Conservation (phyloP, 1,140 invertebrate species). For the Diorhabda carinulata region DNA sequence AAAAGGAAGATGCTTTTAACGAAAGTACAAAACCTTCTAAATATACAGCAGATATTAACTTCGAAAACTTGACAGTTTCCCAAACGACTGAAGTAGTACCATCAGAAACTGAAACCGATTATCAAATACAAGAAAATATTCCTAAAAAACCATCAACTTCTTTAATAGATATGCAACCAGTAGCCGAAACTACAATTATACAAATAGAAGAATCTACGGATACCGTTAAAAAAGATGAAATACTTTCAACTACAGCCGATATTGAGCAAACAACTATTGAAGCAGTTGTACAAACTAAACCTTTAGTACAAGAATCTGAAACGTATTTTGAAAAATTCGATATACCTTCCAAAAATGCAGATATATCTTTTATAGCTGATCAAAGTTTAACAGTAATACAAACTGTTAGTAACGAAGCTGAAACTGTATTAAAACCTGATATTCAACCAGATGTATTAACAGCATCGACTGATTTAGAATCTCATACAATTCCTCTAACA, state of each 20-base stretch:
- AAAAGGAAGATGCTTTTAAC: constrained; percentile 40
- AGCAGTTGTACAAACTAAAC: constrained; percentile 48
- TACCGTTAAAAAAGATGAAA: constrained; percentile 34
- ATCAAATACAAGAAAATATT: constrained; percentile 40
- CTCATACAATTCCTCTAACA: constrained; percentile 32
- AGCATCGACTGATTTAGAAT: constrained; percentile 29
- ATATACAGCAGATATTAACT: constrained; percentile 36
- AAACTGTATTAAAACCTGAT: constrained; percentile 13
- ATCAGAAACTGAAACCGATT: constrained; percentile 51
- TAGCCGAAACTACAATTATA: constrained; percentile 47
- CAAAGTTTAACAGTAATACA: constrained; percentile 48
- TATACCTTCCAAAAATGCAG: constrained; percentile 48
- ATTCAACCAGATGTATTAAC: constrained; percentile 17
- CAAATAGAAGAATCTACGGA: constrained; percentile 38
- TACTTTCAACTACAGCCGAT: constrained; percentile 36
- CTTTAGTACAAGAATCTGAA: constrained; percentile 54
- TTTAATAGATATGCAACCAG: constrained; percentile 45
- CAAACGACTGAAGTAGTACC: constrained; percentile 32
- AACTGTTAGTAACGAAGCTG: constrained; percentile 31
- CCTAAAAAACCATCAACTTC: constrained; percentile 41
- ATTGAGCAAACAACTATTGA: constrained; percentile 47
- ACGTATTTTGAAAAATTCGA: constrained; percentile 46
- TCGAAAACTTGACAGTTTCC: constrained; percentile 36
- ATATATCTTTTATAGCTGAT: constrained; percentile 48
- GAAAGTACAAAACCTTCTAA: constrained; percentile 27